These are phyloP conservation scores for Luperina nickerlii DNA, from an alignment of 2,888 invertebrate species.

Conservation along the genomic window DNA sequence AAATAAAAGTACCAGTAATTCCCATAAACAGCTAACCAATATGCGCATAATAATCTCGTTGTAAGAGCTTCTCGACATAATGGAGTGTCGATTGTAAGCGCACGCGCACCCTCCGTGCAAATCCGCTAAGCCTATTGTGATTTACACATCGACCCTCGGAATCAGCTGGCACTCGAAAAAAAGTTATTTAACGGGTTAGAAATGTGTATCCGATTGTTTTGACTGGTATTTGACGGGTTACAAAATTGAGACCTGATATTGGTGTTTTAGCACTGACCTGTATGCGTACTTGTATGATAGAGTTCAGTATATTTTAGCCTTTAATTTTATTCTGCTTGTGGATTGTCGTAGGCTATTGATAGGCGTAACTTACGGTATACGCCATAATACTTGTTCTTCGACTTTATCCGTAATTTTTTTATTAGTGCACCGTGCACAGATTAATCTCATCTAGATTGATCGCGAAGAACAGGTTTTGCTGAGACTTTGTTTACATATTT, in stretches of 20 bases:
- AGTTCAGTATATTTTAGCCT: neutral
- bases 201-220: conserved; percentile 62
- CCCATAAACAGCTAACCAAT: conserved; percentile 79
- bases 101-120: conserved; percentile 74
- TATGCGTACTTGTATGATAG: too few relatives aligned
- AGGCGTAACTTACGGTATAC: neutral
- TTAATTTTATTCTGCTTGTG: neutral
- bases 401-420: neutral
- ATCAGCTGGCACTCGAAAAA: conserved; percentile 84
- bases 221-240: conserved; percentile 39
- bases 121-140: conserved; percentile 84
- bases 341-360: neutral
- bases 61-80: conserved; percentile 86
- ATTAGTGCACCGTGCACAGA: neutral
- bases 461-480: too few relatives aligned
- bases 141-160: conserved; percentile 69
- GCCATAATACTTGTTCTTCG: neutral
- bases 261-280: neutral
- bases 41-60: conserved; percentile 84
- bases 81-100: conserved; percentile 80
- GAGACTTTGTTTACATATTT: too few relatives aligned
- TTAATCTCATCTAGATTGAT: too few relatives aligned
- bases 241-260: neutral
- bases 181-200: conserved; percentile 68
- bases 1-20: conserved; percentile 64